Percentiles rank a stretch among this genome's conserved stretches.
Conservation (phyloP, 2,797 vertebrate species). For the Sebastes taczanowskii region DNA sequence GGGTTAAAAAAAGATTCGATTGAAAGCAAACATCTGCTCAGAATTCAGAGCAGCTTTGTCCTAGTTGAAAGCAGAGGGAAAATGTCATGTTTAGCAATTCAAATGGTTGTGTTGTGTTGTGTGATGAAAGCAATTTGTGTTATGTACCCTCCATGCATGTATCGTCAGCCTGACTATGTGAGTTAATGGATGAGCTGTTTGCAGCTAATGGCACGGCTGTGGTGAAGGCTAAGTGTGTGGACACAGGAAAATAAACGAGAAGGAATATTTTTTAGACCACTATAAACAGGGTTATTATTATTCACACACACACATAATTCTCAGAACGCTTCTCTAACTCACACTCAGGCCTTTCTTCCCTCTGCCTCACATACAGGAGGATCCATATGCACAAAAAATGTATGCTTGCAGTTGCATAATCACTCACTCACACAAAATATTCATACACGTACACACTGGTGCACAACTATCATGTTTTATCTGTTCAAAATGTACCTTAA, state of each 20-base stretch:
- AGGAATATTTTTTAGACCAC: background rate
- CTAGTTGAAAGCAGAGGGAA: background rate
- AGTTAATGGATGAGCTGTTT: conserved; percentile 13
- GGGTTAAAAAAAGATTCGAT: background rate
- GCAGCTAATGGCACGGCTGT: background rate
- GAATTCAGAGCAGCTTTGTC: background rate
- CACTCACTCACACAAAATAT: background rate
- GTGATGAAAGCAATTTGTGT: background rate
- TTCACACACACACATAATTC: background rate
- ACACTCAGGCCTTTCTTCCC: background rate
- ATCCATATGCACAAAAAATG: background rate
- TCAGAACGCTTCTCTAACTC: background rate
- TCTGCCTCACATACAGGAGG: background rate
- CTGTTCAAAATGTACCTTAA: no score
- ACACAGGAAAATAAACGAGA: background rate
- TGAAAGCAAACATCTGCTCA: conserved; percentile 5
- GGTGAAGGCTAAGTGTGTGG: background rate
- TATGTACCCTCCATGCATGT: background rate
- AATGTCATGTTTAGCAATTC: background rate
- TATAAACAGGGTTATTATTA: background rate
- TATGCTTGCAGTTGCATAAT: background rate
- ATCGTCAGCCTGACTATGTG: background rate
- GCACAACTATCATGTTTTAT: background rate
- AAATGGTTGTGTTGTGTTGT: background rate
- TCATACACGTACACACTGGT: background rate